Conservation (phyloP, 1,140 invertebrate species). For the Melitaea cinxia region DNA sequence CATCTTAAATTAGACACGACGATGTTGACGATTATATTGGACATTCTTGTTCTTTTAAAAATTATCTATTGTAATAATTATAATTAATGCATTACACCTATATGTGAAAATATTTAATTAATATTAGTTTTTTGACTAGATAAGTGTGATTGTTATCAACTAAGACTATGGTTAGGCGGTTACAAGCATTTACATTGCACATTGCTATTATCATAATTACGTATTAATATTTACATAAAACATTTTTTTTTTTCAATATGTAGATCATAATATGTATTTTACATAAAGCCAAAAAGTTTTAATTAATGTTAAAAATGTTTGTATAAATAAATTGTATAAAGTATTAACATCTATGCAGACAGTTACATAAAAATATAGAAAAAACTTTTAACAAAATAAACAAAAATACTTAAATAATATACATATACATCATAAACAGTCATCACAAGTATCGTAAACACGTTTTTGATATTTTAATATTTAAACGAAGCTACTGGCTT, state of each 20-base stretch:
- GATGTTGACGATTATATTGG: no score
- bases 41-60: not conserved
- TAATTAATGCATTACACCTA: not conserved
- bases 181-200: constrained; percentile 27
- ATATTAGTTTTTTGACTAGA: not conserved
- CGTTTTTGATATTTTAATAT: not conserved
- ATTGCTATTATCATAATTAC: constrained; percentile 14
- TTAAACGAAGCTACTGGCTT: constrained; percentile 8
- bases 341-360: not conserved
- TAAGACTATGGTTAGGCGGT: constrained; percentile 18
- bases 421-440: no score
- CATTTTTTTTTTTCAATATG: not conserved
- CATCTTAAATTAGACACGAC: no score
- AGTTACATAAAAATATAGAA: not conserved
- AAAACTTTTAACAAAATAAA: not conserved
- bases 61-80: not conserved
- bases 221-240: constrained; percentile 22
- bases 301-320: not conserved
- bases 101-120: not conserved
- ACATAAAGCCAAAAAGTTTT: constrained; percentile 1
- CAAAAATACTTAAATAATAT: not conserved
- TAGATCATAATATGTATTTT: constrained; percentile 8
- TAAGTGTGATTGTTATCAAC: not conserved
- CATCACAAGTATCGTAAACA: constrained; percentile 8
- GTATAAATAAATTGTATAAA: not conserved